These are phyloP conservation scores for Helicorthomorpha holstii DNA, from an alignment of 1,140 invertebrate genomes.

Conservation along the genomic window DNA sequence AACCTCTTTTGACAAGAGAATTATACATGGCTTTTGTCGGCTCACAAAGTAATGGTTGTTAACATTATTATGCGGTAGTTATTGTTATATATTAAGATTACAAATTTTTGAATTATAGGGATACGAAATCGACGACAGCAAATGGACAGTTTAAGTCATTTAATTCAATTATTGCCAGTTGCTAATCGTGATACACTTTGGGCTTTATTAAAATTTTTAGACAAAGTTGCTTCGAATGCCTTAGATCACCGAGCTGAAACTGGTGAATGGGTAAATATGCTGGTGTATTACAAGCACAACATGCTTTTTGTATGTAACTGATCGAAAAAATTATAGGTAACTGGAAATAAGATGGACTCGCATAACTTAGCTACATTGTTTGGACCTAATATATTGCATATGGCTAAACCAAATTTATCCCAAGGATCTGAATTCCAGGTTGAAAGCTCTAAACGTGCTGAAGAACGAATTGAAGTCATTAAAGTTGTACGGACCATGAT, in stretches of 20 bases:
- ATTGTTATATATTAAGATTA: slow-evolving; percentile 3
- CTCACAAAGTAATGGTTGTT: slow-evolving; percentile 55
- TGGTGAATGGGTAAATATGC: slow-evolving; percentile 25
- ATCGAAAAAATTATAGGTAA: slow-evolving; percentile 34
- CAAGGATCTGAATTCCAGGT: slow-evolving; percentile 31
- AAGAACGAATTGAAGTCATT: slow-evolving; percentile 70
- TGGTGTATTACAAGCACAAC: too few species aligned
- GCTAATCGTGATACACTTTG: slow-evolving; percentile 75
- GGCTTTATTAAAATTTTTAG: slow-evolving; percentile 60
- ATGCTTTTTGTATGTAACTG: too few species aligned
- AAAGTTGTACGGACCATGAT: slow-evolving; percentile 68
- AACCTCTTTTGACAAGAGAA: slow-evolving; percentile 72
- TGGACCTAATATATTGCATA: slow-evolving; percentile 80
- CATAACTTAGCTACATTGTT: slow-evolving; percentile 81
- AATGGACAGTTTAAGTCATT: slow-evolving; percentile 59
- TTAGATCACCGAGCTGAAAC: slow-evolving; percentile 38
- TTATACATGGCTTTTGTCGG: slow-evolving; percentile 75
- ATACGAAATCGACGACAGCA: slow-evolving; percentile 63
- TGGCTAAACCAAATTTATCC: slow-evolving; percentile 34
- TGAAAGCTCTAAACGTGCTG: slow-evolving; percentile 42
- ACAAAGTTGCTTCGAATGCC: slow-evolving; percentile 53
- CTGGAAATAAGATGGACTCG: slow-evolving; percentile 85
- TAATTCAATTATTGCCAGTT: slow-evolving; percentile 65
- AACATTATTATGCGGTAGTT: neutral
- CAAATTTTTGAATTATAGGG: slow-evolving; percentile 15